phyloP scores from a whole-genome alignment of 2,888 invertebrate genomes.

The Drosophila falleni region DNA sequence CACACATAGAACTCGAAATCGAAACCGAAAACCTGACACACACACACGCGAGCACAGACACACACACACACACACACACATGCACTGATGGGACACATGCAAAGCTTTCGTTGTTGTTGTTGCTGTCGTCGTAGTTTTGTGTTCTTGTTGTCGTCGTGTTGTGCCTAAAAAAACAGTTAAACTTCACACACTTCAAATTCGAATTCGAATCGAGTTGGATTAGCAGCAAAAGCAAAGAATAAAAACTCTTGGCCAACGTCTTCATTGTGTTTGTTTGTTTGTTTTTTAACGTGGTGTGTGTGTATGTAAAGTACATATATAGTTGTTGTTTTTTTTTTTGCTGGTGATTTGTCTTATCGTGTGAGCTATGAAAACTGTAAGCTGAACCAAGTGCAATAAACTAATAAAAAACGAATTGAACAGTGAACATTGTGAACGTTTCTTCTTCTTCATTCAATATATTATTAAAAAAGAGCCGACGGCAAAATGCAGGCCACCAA shows the following conservation, averaged over 20 bases:
- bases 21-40: slow-evolving; percentile 2
- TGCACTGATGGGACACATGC: not conserved
- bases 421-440: slow-evolving; percentile 28
- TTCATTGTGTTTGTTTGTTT: not conserved
- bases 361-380: slow-evolving; percentile 44
- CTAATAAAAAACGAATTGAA: slow-evolving; percentile 28
- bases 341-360: slow-evolving; percentile 13
- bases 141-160: slow-evolving; percentile 32
- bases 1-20: slow-evolving; percentile 21
- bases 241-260: not conserved
- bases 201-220: slow-evolving; percentile 19
- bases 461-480: slow-evolving; percentile 37
- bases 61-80: slow-evolving; percentile 16
- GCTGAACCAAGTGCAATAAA: slow-evolving; percentile 60
- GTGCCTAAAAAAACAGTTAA: slow-evolving; percentile 52
- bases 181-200: slow-evolving; percentile 22
- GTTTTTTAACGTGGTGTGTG: slow-evolving; percentile 6
- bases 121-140: slow-evolving; percentile 21
- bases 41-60: slow-evolving; percentile 8
- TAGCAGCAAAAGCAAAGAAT: not conserved
- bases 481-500: slow-evolving; percentile 85
- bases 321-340: slow-evolving; percentile 4
- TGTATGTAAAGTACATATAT: not conserved
- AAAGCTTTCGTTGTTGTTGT: slow-evolving; percentile 1
- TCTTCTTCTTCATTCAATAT: not conserved